phyloP scores from a whole-genome alignment of 2,888 invertebrate genomes.

The Dynastes grantii region DNA sequence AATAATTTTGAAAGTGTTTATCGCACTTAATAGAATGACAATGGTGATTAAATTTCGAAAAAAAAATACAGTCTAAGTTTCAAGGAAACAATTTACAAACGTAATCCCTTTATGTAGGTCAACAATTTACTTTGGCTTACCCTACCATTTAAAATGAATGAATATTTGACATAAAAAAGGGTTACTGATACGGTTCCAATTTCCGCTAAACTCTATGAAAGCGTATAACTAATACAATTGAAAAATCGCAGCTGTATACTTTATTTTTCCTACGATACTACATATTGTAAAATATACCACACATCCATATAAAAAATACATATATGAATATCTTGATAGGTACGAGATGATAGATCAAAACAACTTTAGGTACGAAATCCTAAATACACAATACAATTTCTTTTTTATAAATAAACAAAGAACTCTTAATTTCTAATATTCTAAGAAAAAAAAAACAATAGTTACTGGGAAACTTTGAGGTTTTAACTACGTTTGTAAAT shows the following conservation, averaged over 20 bases:
- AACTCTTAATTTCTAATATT: slow-evolving; percentile 17
- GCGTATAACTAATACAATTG: neutral
- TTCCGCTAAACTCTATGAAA: neutral
- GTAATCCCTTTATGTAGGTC: too few species aligned
- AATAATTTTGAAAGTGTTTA: too few species aligned
- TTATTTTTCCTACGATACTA: slow-evolving; percentile 11
- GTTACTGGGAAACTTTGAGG: slow-evolving; percentile 39
- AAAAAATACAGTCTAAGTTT: too few species aligned
- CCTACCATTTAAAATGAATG: too few species aligned
- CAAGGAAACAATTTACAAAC: too few species aligned
- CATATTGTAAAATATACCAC: neutral
- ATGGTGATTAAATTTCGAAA: too few species aligned
- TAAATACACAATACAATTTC: slow-evolving; percentile 24
- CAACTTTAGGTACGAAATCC: slow-evolving; percentile 28
- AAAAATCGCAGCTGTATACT: slow-evolving; percentile 1
- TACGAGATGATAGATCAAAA: slow-evolving; percentile 12
- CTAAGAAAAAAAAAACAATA: slow-evolving; percentile 2
- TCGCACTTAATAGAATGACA: too few species aligned
- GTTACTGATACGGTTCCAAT: neutral
- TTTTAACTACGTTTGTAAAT: neutral
- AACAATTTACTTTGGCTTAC: too few species aligned
- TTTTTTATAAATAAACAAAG: slow-evolving; percentile 6
- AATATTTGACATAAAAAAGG: too few species aligned
- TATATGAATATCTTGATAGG: neutral
- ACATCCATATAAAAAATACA: neutral